phyloP scores from a whole-genome alignment of 2,797 vertebrate genomes.

The Tenualosa thibaudeaui region DNA sequence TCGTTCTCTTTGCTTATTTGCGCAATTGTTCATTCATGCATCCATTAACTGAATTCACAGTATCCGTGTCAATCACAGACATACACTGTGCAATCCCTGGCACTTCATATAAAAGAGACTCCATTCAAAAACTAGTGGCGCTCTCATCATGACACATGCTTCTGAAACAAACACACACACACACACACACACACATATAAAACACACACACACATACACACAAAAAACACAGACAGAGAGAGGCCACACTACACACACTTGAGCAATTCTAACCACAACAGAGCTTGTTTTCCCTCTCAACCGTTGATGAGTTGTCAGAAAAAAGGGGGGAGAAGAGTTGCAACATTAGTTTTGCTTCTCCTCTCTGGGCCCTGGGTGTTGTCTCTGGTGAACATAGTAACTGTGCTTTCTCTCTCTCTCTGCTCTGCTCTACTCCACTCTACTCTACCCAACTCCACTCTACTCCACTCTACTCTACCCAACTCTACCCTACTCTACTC shows the following conservation, averaged over 20 bases:
- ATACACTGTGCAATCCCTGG: not conserved
- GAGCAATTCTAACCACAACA: conserved; percentile 9
- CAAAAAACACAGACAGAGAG: too few species aligned
- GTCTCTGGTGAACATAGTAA: not conserved
- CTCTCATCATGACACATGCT: not conserved
- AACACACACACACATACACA: not conserved
- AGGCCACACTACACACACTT: not conserved
- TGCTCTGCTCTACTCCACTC: too few species aligned
- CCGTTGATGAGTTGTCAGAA: conserved; percentile 3
- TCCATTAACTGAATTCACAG: too few species aligned
- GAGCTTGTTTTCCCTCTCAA: not conserved
- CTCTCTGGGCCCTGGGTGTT: not conserved
- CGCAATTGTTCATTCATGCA: too few species aligned
- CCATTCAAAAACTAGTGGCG: not conserved
- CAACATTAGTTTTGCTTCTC: not conserved
- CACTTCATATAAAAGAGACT: not conserved
- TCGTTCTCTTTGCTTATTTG: not conserved
- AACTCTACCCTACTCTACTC: too few species aligned
- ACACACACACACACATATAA: not conserved
- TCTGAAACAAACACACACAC: not conserved
- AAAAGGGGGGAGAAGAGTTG: not conserved
- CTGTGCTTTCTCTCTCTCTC: not conserved
- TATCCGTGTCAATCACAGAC: not conserved
- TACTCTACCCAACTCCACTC: not conserved
- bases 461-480: not conserved